These are phyloP conservation scores for Istiophorus platypterus DNA, from an alignment of 2,113 vertebrate species.

Conservation along the genomic window DNA sequence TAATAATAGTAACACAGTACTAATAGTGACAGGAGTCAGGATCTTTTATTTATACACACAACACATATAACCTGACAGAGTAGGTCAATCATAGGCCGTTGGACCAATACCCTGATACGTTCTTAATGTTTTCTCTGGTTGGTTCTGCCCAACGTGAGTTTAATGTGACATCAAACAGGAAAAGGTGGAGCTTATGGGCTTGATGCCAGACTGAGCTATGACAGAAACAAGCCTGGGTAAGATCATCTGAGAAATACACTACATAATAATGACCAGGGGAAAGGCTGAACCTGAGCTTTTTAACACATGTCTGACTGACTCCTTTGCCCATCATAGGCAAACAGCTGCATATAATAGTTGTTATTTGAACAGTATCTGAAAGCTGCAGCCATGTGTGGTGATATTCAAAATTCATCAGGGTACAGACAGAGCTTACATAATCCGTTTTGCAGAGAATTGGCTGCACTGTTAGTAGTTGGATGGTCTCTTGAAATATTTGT, in stretches of 20 bases:
- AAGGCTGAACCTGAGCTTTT: neutral
- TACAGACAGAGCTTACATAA: neutral
- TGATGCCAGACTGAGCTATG: slow-evolving; percentile 28
- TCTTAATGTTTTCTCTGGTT: neutral
- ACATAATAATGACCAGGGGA: neutral
- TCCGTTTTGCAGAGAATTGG: neutral
- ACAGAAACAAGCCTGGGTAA: slow-evolving; percentile 57
- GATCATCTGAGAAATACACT: neutral
- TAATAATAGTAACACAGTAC: neutral
- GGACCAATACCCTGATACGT: neutral
- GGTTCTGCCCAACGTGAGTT: neutral
- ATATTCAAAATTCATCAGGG: neutral
- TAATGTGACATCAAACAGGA: slow-evolving; percentile 28
- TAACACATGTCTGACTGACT: neutral
- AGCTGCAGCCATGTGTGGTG: neutral
- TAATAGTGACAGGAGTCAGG: too few species aligned
- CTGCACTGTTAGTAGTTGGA: neutral
- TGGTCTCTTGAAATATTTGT: slow-evolving; percentile 24
- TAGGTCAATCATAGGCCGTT: neutral
- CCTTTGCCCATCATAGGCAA: too few species aligned
- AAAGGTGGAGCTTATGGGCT: slow-evolving; percentile 27
- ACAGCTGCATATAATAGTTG: too few species aligned
- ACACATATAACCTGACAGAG: neutral
- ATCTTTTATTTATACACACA: too few species aligned
- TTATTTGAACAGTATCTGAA: neutral